Evolutionary conservation across 2,113 vertebrate genomes (phyloP), one percentile per base, ranked within the genome.

Genomic region (Mola mola): DNA sequence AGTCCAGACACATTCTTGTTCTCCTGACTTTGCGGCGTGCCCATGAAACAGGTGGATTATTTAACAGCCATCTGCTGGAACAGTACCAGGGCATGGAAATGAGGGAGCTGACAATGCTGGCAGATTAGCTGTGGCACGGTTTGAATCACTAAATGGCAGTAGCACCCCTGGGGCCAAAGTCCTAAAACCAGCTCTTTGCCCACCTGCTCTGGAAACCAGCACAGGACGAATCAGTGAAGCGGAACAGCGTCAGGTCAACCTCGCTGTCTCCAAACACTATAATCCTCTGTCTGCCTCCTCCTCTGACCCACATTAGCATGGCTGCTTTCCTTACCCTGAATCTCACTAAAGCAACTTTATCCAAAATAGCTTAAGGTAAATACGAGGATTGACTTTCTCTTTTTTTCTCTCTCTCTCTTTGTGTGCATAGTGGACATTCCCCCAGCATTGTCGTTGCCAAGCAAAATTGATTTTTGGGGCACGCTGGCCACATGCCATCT

Each of bases 381-480:
- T 25, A 41, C 8, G n/a, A 49, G 4, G 12, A 33, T 65, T 4
- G 1, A 25, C 26, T 47, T 46, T 33, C 24, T 36, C 28, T 38
- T 16, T 41, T 16, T 5, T 16, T 17, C 19, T 58, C 8, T 44
- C 47, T 19, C 28, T 78, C 48, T 48, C 43, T 37, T 48, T 63
- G 33, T 22, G 49, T 33, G 42, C 21, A 38, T 8, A 52, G 34
- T 20, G 51, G 40, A 20, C 58, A 17, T 17, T 15, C 6, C 38
- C 64, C 61, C 49, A 88, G 72, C 83, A 78, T 82, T 73, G 85
- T 68, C 5, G 57, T 66, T 79, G 89, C 89, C 87, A 90, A 87
- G 82, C 41, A 67, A 90, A 92, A 92, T 83, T 49, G 73, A 87
- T 90, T 89, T 86, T 63, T 42, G 33, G 29, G 74, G 59, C 59